These are phyloP conservation scores for Eurois occulta DNA, from an alignment of 2,888 invertebrate genomes.

Conservation along the genomic window DNA sequence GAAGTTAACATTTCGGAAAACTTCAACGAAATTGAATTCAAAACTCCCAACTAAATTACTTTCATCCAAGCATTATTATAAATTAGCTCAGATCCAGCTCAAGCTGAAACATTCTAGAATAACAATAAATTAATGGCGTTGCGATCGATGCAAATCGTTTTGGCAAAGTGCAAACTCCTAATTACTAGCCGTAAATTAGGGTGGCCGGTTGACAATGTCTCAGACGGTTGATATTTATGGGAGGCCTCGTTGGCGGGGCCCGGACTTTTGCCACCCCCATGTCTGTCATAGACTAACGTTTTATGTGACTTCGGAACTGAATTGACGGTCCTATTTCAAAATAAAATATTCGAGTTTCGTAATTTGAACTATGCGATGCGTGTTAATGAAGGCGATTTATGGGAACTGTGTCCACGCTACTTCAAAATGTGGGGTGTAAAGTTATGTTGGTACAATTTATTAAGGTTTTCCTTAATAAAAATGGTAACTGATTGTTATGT, in stretches of 20 bases:
- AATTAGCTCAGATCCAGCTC: constrained; percentile 36
- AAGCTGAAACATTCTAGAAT: constrained; percentile 41
- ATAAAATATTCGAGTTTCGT: constrained; percentile 61
- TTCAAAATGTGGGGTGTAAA: constrained; percentile 36
- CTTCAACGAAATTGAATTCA: constrained; percentile 29
- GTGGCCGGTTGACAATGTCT: constrained; percentile 90
- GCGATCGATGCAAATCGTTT: constrained; percentile 90
- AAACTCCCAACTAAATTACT: constrained; percentile 40
- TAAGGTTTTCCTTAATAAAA: constrained; percentile 41
- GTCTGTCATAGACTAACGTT: constrained; percentile 80
- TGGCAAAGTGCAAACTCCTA: constrained; percentile 90
- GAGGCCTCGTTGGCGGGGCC: constrained; percentile 80
- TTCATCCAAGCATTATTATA: constrained; percentile 37
- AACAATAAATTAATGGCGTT: constrained; percentile 67
- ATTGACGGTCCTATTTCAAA: constrained; percentile 66
- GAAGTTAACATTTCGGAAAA: constrained; percentile 9
- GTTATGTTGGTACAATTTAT: constrained; percentile 37
- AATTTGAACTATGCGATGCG: constrained; percentile 59
- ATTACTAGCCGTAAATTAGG: constrained; percentile 90
- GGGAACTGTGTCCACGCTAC: constrained; percentile 39
- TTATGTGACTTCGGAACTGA: constrained; percentile 71
- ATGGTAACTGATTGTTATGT: constrained; percentile 46
- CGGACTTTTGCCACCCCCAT: constrained; percentile 80
- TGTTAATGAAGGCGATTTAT: constrained; percentile 54
- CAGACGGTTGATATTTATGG: constrained; percentile 89